Conservation (phyloP, 2,797 vertebrate genomes). For the Yasuhikotakia modesta region DNA sequence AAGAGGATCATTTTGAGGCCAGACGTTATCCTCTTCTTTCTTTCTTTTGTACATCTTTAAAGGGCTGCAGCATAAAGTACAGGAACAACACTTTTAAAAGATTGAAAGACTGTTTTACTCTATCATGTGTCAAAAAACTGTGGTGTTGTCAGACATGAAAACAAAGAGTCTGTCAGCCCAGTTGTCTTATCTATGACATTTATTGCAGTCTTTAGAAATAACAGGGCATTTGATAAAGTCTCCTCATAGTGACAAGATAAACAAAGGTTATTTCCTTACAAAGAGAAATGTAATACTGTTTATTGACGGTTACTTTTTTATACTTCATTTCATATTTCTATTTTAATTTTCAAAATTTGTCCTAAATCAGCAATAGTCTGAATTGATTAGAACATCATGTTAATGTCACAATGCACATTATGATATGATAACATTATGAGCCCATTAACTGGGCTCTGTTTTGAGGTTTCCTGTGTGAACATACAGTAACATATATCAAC, state of each 20-base stretch:
- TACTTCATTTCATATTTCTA: too few species aligned
- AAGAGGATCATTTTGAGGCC: not conserved
- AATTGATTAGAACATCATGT: not conserved
- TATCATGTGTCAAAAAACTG: slow-evolving; percentile 7
- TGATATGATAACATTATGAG: too few species aligned
- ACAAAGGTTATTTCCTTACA: not conserved
- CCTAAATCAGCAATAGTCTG: too few species aligned
- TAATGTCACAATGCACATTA: not conserved
- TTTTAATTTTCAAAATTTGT: too few species aligned
- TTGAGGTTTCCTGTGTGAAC: not conserved
- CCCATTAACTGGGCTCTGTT: not conserved
- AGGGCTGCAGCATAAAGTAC: not conserved
- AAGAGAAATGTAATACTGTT: not conserved
- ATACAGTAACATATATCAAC: not conserved
- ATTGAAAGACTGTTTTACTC: not conserved
- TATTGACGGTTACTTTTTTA: not conserved
- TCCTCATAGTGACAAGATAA: not conserved
- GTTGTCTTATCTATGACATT: slow-evolving; percentile 3
- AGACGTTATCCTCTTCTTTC: not conserved
- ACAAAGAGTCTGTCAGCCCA: not conserved
- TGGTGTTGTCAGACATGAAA: not conserved
- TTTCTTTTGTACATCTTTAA: too few species aligned
- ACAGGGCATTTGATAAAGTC: not conserved
- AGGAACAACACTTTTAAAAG: not conserved
- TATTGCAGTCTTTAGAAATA: slow-evolving; percentile 9